Conservation (phyloP, 1,140 invertebrate genomes). For the Pogonomyrmex californicus region DNA sequence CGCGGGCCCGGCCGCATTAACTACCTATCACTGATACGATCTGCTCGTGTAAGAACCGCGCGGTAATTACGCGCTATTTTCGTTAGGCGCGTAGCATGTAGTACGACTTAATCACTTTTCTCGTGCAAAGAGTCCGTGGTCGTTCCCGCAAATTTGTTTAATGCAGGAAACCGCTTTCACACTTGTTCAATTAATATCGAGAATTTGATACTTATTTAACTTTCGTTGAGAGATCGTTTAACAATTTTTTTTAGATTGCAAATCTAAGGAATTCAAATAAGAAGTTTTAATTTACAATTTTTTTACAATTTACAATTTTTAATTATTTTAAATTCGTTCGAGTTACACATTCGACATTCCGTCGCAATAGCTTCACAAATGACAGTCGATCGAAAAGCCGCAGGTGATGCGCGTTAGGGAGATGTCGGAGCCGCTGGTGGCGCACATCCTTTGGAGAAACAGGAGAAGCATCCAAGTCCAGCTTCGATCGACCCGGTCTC, state of each 20-base stretch:
- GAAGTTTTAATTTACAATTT: too few species aligned
- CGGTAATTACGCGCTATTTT: conserved; percentile 63
- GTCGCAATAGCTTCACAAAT: not conserved
- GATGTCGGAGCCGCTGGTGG: not conserved
- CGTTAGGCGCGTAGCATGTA: conserved; percentile 34
- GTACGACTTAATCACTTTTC: conserved; percentile 62
- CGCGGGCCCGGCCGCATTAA: conserved; percentile 62
- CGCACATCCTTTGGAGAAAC: not conserved
- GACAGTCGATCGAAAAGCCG: not conserved
- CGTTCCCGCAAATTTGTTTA: conserved; percentile 43
- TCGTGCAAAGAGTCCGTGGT: conserved; percentile 4
- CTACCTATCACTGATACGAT: conserved; percentile 77
- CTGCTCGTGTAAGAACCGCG: conserved; percentile 62
- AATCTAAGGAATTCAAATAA: not conserved
- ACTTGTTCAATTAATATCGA: conserved; percentile 50
- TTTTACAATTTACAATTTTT: not conserved
- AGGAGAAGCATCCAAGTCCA: conserved; percentile 32
- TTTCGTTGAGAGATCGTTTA: not conserved
- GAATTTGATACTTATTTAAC: not conserved
- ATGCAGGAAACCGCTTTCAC: conserved; percentile 35
- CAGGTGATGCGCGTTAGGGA: not conserved
- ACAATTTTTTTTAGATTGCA: not conserved
- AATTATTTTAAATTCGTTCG: conserved; percentile 13
- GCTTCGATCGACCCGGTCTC: conserved; percentile 63
- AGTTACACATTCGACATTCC: not conserved